Conservation (phyloP, 1,140 invertebrate species). For the Triops cancriformis region DNA sequence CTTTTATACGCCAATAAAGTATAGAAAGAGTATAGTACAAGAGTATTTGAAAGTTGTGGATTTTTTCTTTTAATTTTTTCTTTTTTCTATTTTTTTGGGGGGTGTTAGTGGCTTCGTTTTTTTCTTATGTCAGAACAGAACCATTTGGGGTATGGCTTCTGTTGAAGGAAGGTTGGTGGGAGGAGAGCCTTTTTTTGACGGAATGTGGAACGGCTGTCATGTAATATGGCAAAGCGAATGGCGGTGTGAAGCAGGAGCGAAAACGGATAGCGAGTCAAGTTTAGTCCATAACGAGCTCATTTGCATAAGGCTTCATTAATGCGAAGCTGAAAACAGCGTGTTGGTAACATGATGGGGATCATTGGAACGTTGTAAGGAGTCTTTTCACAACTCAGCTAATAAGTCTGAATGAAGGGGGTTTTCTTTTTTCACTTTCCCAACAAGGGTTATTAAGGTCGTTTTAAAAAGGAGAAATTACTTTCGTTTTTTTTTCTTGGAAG, state of each 20-base stretch:
- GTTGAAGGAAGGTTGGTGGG: background rate
- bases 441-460: too few relatives aligned
- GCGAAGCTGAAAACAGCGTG: background rate
- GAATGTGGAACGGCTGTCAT: background rate
- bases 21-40: background rate
- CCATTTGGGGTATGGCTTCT: background rate
- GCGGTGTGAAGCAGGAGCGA: background rate
- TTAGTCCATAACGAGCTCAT: background rate
- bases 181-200: background rate
- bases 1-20: background rate
- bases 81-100: background rate
- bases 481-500: too few relatives aligned
- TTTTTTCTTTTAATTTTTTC: conserved; percentile 2
- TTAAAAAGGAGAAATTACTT: too few relatives aligned
- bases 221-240: background rate
- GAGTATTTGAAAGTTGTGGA: background rate
- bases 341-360: conserved; percentile 1
- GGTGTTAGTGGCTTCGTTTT: too few relatives aligned
- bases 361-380: background rate
- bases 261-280: background rate
- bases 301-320: conserved; percentile 10
- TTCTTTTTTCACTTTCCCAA: too few relatives aligned
- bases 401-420: background rate
- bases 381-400: background rate
- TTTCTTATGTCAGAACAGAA: background rate